Base-by-base conservation (phyloP, 2,888 invertebrate species). In the Busseola fusca region DNA sequence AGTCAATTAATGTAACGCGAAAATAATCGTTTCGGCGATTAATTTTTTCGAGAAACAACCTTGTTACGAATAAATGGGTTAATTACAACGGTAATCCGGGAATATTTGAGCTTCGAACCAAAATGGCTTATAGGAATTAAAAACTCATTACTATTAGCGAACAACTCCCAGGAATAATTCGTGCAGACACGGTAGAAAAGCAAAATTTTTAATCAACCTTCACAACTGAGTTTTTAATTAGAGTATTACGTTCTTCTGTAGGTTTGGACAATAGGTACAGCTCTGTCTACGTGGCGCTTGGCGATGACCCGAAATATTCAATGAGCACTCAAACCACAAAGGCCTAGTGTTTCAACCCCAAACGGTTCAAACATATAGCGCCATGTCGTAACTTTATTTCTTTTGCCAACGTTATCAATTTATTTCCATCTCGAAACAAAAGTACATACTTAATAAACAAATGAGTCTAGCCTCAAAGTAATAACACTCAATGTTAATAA, bases 71-170 rank as follows among this genome's bases (percentile, higher is more conserved):
- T 76, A 83, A 86, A 85, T 80, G 74, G 80, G 83, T 86, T 85
- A 87, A 87, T 87, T 86, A 84, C 83, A 69, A 75, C 69, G 60
- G 72, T 71, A 82, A 74, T 76, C 78, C 67, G 65, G 70, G 78
- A 83, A 86, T 77, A 70, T 84, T 85, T 81, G 76, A 82, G 83
- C 69, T 85, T 83, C 78, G 68, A 83, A 76, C 82, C 81, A 69
- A 84, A 88, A 85, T 85, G 83, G 86, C 86, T 87, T 86, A 72
- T 66, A 45, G 82, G 85, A 87, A 89, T 90, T 88, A 87, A 89
- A 89, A 89, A 86, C 86, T 88, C 88, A 86, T 89, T 87, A 88
- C 83, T 87, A 87, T 87, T 88, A 86, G 84, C 83, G 65, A 74
- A 76, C 80, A 82, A 85, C 80, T 77, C 84, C 76, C 82, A 81